Base-by-base conservation (phyloP, 2,888 invertebrate genomes). In the Fragum whitleyi region DNA sequence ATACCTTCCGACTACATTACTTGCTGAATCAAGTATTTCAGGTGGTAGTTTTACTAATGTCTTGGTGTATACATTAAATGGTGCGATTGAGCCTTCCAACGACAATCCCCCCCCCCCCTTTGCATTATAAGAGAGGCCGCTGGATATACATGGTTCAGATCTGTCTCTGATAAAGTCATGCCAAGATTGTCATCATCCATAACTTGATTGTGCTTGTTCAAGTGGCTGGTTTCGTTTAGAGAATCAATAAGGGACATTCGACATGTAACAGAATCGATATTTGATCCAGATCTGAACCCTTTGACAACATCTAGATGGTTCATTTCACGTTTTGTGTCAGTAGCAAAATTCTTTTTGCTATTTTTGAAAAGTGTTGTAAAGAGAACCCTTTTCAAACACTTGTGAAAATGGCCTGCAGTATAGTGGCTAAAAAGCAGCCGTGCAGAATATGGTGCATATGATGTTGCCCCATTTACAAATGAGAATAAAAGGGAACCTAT, bases 371-470 rank as follows among this genome's bases (percentile, higher is more conserved):
- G 84, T 21, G 84, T 86, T 16, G 61, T 75, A 47, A 42, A 83
- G 26, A 86, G 39, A 1, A 62, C 28, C 26, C 53, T 21, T 62
- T 86, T 86, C 74, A 86, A 11, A 47, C 61, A 51, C 23, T 65
- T 32, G 39, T 84, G 75, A 55, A 82, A 86, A 59, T 67, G 51
- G 0, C 86, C 81, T 28, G 79, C 74, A 21, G 62, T 61, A 29
- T 70, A 76, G 39, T 86, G 84, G 7, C 39, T 26, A 32, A 62
- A 51, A 1, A 86, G 53, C 14, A 83, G 74, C 39, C n/a, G 28
- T n/a, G 65, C 75, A 51, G 77, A 81, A 32, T 53, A 86, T 65
- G 86, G 77, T 14, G 85, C 79, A 81, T 86, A 86, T 21, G 82
- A 76, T 21, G 74, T 61, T 2, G 86, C 82, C 2, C 71, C 71